phyloP scores from a whole-genome alignment of 2,113 vertebrate species.

The Albula goreensis region DNA sequence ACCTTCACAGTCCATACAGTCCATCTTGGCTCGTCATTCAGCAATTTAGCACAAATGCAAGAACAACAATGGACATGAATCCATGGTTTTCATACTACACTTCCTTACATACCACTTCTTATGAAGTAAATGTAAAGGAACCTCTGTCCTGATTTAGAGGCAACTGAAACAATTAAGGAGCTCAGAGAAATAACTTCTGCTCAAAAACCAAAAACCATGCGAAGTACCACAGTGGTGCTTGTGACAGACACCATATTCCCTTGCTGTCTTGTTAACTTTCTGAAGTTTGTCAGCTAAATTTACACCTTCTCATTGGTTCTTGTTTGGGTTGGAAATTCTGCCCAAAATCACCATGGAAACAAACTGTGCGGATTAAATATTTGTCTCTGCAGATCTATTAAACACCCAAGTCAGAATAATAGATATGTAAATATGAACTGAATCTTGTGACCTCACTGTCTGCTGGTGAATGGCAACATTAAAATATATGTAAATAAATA shows the following conservation, averaged over 20 bases:
- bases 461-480: not conserved
- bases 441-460: not conserved
- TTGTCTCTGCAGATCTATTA: constrained; percentile 10
- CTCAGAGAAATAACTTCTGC: not conserved
- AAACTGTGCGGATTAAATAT: constrained; percentile 1
- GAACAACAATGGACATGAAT: too few relatives aligned
- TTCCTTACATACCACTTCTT: too few relatives aligned
- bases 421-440: not conserved
- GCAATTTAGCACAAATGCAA: too few relatives aligned
- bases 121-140: too few relatives aligned
- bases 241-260: constrained; percentile 16
- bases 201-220: not conserved
- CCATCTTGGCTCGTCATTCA: too few relatives aligned
- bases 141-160: too few relatives aligned
- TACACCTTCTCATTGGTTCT: constrained; percentile 1
- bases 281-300: constrained; percentile 16
- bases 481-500: not conserved
- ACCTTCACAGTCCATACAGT: too few relatives aligned
- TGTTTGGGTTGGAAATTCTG: not conserved
- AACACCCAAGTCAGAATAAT: constrained; percentile 13
- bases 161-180: not conserved
- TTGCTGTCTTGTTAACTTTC: constrained; percentile 20
- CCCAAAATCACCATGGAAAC: constrained; percentile 22
- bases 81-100: too few relatives aligned
- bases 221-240: not conserved